Evolutionary conservation across 1,140 invertebrate genomes (phyloP), one percentile per base, ranked within the genome.

Genomic region (Pseudomyrmex pallidus): DNA sequence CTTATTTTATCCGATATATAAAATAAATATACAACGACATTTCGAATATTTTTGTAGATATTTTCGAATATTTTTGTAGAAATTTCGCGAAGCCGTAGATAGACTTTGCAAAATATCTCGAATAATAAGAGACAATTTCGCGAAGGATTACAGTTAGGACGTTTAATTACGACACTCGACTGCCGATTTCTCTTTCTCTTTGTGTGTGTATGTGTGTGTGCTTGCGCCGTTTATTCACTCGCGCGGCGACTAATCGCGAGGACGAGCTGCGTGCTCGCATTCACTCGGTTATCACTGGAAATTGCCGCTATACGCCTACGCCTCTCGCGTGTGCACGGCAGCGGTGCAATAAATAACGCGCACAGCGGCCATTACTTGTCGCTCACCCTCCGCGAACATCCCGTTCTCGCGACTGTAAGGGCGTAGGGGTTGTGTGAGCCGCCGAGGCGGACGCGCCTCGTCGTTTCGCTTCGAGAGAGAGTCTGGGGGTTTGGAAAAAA

Each of bases 351-450:
- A 91, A 93, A 93, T 92, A 92, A 93, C 90, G 61, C 82, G 84
- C 76, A 85, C 83, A 89, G 90, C 91, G 87, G 92, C 91, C 91
- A 90, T 93, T 93, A 91, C 91, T 92, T 90, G 89, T 91, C 86
- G 85, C 89, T 91, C 90, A 89, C 90, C 87, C 90, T 87, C 80
- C 80, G 68, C 67, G 83, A 56, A 74, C 77, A 56, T 83, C 64
- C 85, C 68, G 50, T 22, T 63, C 13, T 64, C 66, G 63, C 83
- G 67, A 72, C 74, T 52, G 35, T 35, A 15, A 64, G 82, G 74
- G 64, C 35, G 73, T 66, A 74, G 64, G 80, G 84, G 70, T 85
- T 13, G 50, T 10, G 52, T 61, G 62, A 63, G 25, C 9, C 68
- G 25, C 44, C 68, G 70, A 12, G 1, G 15, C 8, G 35, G 62